Percentiles rank a stretch among this genome's conserved stretches.
phyloP scores from a whole-genome alignment of 2,888 invertebrate genomes.

The Phaonia tiefii region DNA sequence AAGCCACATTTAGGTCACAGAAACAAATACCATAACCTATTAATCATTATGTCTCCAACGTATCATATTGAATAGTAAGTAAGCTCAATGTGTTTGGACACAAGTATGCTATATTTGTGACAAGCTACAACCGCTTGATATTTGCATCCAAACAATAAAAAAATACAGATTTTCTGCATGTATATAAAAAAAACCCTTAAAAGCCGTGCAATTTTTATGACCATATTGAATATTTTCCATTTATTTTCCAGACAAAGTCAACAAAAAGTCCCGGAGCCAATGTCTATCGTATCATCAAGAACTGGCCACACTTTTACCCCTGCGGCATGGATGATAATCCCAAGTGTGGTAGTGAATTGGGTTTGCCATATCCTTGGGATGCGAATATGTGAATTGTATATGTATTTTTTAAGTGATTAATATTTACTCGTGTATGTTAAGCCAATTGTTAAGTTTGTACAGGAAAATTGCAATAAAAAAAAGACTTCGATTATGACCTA shows the following conservation, averaged over 20 bases:
- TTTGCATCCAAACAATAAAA: too few species aligned
- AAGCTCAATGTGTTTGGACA: too few species aligned
- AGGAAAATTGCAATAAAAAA: conserved; percentile 4
- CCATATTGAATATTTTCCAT: too few species aligned
- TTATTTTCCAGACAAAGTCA: conserved; percentile 75
- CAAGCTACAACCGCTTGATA: too few species aligned
- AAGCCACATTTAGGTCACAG: too few species aligned
- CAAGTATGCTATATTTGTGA: too few species aligned
- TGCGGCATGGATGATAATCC: conserved; percentile 74
- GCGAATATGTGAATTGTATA: conserved; percentile 69
- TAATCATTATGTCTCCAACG: too few species aligned
- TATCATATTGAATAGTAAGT: too few species aligned
- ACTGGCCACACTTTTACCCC: conserved; percentile 81
- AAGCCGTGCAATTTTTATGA: too few species aligned
- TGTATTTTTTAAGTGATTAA: not conserved
- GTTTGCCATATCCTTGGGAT: conserved; percentile 75
- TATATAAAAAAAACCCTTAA: too few species aligned
- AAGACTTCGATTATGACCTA: not conserved
- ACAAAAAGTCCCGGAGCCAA: conserved; percentile 82
- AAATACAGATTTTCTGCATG: too few species aligned
- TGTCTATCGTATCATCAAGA: conserved; percentile 81
- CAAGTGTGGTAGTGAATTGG: conserved; percentile 77
- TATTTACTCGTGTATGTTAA: conserved; percentile 33
- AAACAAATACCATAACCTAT: too few species aligned
- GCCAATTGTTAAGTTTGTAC: conserved; percentile 34